Base-by-base conservation (phyloP, 64 coral and sea anemone genomes). In the Montipora capricornis region DNA sequence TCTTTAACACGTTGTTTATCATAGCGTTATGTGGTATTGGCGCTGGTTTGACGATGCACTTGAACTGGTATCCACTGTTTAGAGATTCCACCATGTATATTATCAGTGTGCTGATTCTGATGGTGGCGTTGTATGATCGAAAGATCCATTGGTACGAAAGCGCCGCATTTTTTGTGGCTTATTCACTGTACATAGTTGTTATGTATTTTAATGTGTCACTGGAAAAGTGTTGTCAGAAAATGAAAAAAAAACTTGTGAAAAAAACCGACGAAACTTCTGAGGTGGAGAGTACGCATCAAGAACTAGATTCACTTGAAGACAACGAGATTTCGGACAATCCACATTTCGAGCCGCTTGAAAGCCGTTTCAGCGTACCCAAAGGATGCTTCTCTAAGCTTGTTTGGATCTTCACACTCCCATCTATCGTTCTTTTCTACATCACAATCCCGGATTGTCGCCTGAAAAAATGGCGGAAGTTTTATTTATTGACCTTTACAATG, bases 401-500 rank as follows among this genome's bases (percentile, higher is more conserved):
- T 20, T 98, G 96, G 96, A 89, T 98, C 70, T 75, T 95, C 13
- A 80, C 59, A 0, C 61, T 95, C 1, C 96, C 96, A 19, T 74
- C 87, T 29, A 76, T 77, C 49, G 64, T 58, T 5, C 44, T 97
- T 9, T 92, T 97, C 11, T 95, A 88, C 64, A 75, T 97, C 11
- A 97, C 96, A 11, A 94, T 97, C n/a, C 96, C 96, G 47, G 93
- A 97, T n/a, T 97, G 96, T n/a, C 96, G 96, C 22, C 91, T 84
- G 74, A 74, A 76, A 19, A 75, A 90, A 20, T 97, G 96, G 96
- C 90, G 87, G 64, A 87, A 77, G 2, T 95, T 93, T 8, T 97
- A 97, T 50, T 55, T 97, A 22, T 17, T 88, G 73, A 97, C 93
- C n/a, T 97, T 97, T 62, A 50, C 94, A 10, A 5, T 95, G 49